Conservation (phyloP, 2,113 vertebrate genomes). For the Nannospalax galili region DNA sequence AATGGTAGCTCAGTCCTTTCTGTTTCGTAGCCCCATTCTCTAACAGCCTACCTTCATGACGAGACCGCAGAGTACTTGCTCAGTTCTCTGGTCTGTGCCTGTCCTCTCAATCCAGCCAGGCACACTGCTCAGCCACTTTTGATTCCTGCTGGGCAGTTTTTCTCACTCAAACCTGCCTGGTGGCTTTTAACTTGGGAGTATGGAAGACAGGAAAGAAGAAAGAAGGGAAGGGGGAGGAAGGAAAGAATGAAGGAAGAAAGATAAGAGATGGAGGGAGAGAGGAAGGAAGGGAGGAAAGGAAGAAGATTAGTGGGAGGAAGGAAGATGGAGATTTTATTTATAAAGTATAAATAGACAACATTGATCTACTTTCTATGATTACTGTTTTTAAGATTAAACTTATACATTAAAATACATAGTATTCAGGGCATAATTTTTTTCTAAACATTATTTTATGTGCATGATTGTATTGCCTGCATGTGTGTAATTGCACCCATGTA, state of each 20-base stretch:
- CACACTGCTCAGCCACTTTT: background rate
- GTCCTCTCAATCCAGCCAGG: too few relatives aligned
- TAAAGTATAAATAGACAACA: background rate
- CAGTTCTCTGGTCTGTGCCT: too few relatives aligned
- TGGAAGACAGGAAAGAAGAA: background rate
- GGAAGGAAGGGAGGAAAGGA: background rate
- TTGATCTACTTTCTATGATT: background rate
- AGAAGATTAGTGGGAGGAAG: background rate
- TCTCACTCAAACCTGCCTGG: background rate
- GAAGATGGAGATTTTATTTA: background rate
- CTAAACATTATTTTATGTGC: too few relatives aligned
- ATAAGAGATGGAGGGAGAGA: background rate
- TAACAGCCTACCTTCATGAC: too few relatives aligned
- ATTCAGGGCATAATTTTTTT: background rate
- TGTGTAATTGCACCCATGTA: too few relatives aligned
- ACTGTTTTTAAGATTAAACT: background rate
- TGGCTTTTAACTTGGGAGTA: background rate
- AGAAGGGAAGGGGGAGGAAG: background rate
- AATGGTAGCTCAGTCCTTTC: too few relatives aligned
- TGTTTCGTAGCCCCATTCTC: too few relatives aligned
- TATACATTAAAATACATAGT: background rate
- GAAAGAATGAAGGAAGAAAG: background rate
- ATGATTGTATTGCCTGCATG: too few relatives aligned
- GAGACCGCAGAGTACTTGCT: too few relatives aligned
- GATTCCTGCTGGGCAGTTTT: background rate